phyloP scores from a whole-genome alignment of 2,113 vertebrate species.

The Pao palembangensis region DNA sequence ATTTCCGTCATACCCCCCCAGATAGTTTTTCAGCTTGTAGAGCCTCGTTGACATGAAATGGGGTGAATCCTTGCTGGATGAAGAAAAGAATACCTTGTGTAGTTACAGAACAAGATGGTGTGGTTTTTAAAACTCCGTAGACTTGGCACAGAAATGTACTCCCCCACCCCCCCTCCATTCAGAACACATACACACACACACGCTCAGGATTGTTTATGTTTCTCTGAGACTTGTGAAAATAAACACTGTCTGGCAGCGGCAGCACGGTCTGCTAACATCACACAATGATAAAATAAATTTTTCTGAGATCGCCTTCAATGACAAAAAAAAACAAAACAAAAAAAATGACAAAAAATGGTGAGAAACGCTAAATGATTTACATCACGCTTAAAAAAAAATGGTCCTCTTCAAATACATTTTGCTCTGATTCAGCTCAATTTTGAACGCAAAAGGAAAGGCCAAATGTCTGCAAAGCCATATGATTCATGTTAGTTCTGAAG shows the following conservation, averaged over 20 bases:
- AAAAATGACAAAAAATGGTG: conserved; percentile 5
- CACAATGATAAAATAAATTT: conserved; percentile 40
- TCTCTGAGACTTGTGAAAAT: conserved; percentile 61
- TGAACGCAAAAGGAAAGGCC: background rate
- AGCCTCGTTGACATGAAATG: conserved; percentile 61
- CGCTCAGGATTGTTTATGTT: conserved; percentile 57
- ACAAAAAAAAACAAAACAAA: no score
- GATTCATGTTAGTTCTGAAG: conserved; percentile 30
- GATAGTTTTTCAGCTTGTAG: conserved; percentile 52
- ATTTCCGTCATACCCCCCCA: conserved; percentile 44
- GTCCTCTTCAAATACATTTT: background rate
- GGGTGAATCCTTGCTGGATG: conserved; percentile 62
- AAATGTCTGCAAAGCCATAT: conserved; percentile 25
- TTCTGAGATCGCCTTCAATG: conserved; percentile 31
- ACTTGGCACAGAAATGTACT: conserved; percentile 51
- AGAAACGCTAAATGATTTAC: conserved; percentile 2
- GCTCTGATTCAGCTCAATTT: background rate
- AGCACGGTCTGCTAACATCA: conserved; percentile 23
- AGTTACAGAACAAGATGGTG: conserved; percentile 45
- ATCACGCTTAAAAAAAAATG: background rate
- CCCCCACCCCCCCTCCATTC: no score
- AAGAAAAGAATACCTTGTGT: conserved; percentile 56
- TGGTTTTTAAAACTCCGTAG: conserved; percentile 34
- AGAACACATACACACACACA: conserved; percentile 33
- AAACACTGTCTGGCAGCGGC: conserved; percentile 65